Evolutionary conservation across 2,888 invertebrate species (phyloP), one percentile per base, ranked within the genome.

Genomic region (Eupithecia tripunctaria): DNA sequence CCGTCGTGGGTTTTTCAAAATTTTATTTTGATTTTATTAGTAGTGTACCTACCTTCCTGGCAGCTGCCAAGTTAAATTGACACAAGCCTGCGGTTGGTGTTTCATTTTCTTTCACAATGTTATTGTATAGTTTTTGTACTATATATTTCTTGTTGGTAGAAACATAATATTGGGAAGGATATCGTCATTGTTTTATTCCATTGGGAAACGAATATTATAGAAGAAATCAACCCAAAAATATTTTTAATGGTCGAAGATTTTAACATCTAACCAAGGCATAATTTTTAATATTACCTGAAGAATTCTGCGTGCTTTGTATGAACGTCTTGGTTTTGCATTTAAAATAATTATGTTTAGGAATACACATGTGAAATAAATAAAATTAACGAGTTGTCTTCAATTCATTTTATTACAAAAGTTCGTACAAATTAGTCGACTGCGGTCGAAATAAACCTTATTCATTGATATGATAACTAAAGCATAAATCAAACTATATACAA

Each of bases 381-480:
- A 12, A 59, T 43, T 36, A 8, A 67, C 25, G 69, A 27, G 60
- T 43, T 84, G 81, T 79, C 79, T 79, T 82, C 81, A 82, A 85
- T 87, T 89, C 76, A 88, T 89, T 92, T 92, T 92, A 92, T 89
- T 92, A 88, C 77, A 91, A 90, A 90, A 89, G 79, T 78, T 60
- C 72, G 74, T 79, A 79, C 67, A 82, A 80, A 89, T 91, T 91
- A 91, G 90, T 89, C 92, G 92, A 93, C 93, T 93, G 93, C 93
- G 93, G 90, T 89, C 90, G 89, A 92, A 89, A 90, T 87, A 89
- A 90, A 93, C 91, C 84, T 81, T 84, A 84, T 80, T 85, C 85
- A 83, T 86, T 82, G 81, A 80, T 77, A 79, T 82, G 81, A 80
- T 77, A 79, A 87, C 82, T 89, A 88, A 80, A 82, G 80, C 86